Base-by-base conservation (phyloP, 2,888 invertebrate genomes). In the Lepidochitona cinerea region DNA sequence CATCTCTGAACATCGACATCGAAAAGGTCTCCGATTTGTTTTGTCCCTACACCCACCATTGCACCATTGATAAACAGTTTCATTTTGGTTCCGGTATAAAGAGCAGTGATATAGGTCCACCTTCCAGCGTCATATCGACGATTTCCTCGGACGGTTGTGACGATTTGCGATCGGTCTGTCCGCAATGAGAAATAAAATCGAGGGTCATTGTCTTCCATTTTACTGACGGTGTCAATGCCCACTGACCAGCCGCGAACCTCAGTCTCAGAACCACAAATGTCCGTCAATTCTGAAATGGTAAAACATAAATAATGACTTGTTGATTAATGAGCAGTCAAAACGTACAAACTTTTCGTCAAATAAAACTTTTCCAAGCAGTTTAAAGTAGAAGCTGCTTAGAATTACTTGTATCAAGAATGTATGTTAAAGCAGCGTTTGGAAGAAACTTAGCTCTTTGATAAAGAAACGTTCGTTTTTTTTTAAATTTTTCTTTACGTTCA, bases 81-180 rank as follows among this genome's bases (percentile, higher is more conserved):
- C 76, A 85, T 77, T n/a, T 71, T 66, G 18, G 71, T 26, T 6
- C 83, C 83, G 70, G 85, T 81, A 72, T 85, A 87, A 0, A 84
- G 77, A 0, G 82, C 84, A 6, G 86, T 83, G 14, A 88, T 73
- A 72, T 86, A 82, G 0, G 79, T 74, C 88, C 88, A 88, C 6
- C 70, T 69, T 7, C 79, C 76, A 0, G 83, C 84, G 23, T 74
- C 72, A 70, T 84, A 87, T 3, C 71, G 65, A 33, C 69, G 73
- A 53, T 82, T 77, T 1, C 84, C 70, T n/a, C 72, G 75, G 4
- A 87, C 69, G 9, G 65, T 67, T 1, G 83, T 81, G 0, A 70
- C 35, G 4, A 71, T 6, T 5, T 67, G 37, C 1, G 84, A 71
- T 6, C 79, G 75, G 6, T 84, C 83, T 9, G 84, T 79, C 12